Percentiles rank a stretch among this genome's conserved stretches.
Evolutionary conservation across 2,113 vertebrate species (phyloP).

Genomic region (Rhinolophus sinicus): DNA sequence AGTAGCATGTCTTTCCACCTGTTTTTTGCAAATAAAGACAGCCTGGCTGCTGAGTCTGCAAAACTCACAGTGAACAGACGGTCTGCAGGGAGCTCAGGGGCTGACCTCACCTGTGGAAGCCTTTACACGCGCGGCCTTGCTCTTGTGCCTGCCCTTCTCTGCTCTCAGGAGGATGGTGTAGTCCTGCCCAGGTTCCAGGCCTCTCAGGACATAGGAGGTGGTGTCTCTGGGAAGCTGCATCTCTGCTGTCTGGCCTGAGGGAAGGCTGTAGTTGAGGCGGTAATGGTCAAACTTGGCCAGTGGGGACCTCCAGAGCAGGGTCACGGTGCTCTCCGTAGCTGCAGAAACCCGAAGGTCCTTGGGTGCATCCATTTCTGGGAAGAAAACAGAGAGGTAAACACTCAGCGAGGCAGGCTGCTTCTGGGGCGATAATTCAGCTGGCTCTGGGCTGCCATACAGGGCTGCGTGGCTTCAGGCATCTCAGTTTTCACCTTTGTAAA

Average conservation of each 20-base stretch:
- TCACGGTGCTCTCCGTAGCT: constrained; percentile 89
- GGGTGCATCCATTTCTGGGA: constrained; percentile 93
- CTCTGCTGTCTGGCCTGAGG: constrained; percentile 86
- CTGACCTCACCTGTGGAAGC: constrained; percentile 92
- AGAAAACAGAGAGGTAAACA: neutral
- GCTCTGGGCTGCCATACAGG: neutral
- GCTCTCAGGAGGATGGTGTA: constrained; percentile 91
- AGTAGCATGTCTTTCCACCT: neutral
- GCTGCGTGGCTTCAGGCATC: neutral
- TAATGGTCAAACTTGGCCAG: constrained; percentile 94
- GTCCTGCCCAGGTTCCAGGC: constrained; percentile 89
- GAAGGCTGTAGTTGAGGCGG: constrained; percentile 84
- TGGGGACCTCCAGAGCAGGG: constrained; percentile 91
- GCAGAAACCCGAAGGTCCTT: constrained; percentile 90
- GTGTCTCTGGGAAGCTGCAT: constrained; percentile 85
- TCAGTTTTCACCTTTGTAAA: neutral
- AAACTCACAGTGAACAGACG: neutral
- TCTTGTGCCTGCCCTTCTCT: constrained; percentile 93
- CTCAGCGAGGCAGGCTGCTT: neutral
- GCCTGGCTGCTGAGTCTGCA: neutral
- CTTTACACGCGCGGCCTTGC: constrained; percentile 86
- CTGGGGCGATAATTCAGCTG: no score
- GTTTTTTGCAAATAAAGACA: neutral
- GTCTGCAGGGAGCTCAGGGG: neutral
- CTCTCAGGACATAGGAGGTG: constrained; percentile 87